A percentile compares a stretch with the other conserved stretches of the same genome.
These are phyloP conservation scores for Clarias pachynema DNA, from an alignment of 2,797 vertebrate species.

Conservation along the genomic window DNA sequence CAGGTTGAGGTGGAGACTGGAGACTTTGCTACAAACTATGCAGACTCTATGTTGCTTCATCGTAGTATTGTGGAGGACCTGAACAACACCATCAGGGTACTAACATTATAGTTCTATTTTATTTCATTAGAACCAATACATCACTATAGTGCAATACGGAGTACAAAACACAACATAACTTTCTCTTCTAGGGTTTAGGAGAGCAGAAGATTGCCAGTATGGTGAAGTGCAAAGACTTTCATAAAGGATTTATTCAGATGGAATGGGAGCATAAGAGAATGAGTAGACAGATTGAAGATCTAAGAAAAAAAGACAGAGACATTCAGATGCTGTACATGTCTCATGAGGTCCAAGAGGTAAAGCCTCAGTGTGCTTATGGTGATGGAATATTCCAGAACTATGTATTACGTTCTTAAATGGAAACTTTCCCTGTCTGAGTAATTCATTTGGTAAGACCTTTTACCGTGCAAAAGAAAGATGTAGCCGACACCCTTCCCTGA, in stretches of 20 bases:
- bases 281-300: slow-evolving; percentile 86
- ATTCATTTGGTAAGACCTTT: neutral
- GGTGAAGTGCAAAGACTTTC: slow-evolving; percentile 84
- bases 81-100: slow-evolving; percentile 83
- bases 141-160: neutral
- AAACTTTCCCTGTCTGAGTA: neutral
- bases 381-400: neutral
- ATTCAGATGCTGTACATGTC: slow-evolving; percentile 83
- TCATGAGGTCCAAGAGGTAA: slow-evolving; percentile 83
- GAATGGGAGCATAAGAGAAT: slow-evolving; percentile 90
- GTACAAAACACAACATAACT: neutral
- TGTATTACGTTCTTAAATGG: neutral
- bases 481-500: neutral
- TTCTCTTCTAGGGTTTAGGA: slow-evolving; percentile 76
- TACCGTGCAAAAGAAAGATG: neutral
- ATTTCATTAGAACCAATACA: neutral
- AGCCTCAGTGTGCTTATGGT: neutral
- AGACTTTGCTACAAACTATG: slow-evolving; percentile 76
- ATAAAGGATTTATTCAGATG: slow-evolving; percentile 83
- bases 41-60: slow-evolving; percentile 80
- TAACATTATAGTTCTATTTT: neutral
- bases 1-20: slow-evolving; percentile 84
- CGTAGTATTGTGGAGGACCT: slow-evolving; percentile 84
- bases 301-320: slow-evolving; percentile 80
- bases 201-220: slow-evolving; percentile 86